Conservation (phyloP, 30 jellyfish, hydroid and myxozoan genomes). For the Aurelia sp. region DNA sequence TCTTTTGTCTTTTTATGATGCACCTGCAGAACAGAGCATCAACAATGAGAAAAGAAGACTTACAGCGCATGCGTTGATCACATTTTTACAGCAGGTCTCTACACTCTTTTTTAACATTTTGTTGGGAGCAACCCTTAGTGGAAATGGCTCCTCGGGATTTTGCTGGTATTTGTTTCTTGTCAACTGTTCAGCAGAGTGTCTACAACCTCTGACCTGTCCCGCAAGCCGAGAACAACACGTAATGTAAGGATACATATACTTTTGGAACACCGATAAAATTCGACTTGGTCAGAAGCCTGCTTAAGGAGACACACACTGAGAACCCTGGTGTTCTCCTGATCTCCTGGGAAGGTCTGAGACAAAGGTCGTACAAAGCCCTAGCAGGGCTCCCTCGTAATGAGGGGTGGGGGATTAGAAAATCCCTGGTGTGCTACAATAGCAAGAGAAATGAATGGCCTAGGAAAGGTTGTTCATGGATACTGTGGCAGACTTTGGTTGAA, state of each 20-base stretch:
- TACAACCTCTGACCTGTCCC: too few relatives aligned
- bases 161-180: too few relatives aligned
- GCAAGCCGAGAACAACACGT: too few relatives aligned
- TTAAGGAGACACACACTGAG: constrained; percentile 76
- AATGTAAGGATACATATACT: too few relatives aligned
- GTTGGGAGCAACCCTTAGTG: too few relatives aligned
- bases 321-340: constrained; percentile 31
- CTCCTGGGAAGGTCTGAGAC: constrained; percentile 98
- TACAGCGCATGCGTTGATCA: constrained; percentile 36
- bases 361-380: constrained; percentile 67
- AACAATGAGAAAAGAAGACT: too few relatives aligned
- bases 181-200: too few relatives aligned
- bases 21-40: constrained; percentile 22
- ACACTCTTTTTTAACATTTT: background rate
- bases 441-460: constrained; percentile 60
- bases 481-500: constrained; percentile 63
- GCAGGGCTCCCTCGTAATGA: constrained; percentile 80
- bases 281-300: constrained; percentile 83
- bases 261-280: too few relatives aligned
- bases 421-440: constrained; percentile 67
- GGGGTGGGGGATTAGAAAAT: constrained; percentile 82
- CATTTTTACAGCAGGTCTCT: background rate
- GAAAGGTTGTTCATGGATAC: constrained; percentile 71
- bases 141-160: too few relatives aligned
- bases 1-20: constrained; percentile 52